phyloP scores from a whole-genome alignment of 2,797 vertebrate genomes.

The Gallinago solitaria region DNA sequence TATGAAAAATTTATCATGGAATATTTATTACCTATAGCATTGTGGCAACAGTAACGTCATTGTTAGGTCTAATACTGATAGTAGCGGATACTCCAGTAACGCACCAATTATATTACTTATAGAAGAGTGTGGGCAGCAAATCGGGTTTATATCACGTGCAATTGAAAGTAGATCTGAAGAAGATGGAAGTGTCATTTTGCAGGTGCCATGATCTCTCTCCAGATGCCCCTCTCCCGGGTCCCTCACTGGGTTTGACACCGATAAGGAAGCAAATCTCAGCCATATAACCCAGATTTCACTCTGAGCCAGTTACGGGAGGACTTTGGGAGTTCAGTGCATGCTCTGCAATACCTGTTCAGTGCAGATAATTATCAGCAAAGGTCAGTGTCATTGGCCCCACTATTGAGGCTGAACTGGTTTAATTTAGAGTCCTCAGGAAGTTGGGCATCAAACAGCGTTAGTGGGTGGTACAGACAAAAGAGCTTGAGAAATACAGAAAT shows the following conservation, averaged over 20 bases:
- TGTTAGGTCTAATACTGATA: neutral
- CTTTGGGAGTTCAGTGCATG: neutral
- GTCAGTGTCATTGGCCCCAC: neutral
- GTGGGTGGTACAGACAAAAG: neutral
- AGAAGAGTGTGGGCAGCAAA: neutral
- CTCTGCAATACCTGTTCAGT: neutral
- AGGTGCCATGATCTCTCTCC: neutral
- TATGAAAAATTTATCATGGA: neutral
- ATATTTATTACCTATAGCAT: neutral
- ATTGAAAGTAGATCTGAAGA: accelerated
- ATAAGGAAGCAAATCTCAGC: neutral
- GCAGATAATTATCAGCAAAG: conserved; percentile 20
- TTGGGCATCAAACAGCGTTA: neutral
- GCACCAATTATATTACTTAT: neutral
- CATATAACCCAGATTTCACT: conserved; percentile 22
- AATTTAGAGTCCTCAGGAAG: conserved; percentile 12
- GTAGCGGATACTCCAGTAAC: neutral
- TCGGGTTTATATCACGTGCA: accelerated
- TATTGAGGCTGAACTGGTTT: conserved; percentile 36
- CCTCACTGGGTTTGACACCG: neutral
- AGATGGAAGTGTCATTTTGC: accelerated
- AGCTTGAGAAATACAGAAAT: neutral
- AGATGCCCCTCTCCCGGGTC: neutral
- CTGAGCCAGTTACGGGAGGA: neutral
- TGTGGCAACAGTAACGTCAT: neutral